phyloP scores from a whole-genome alignment of 1,140 invertebrate genomes.

The Leguminivora glycinivorella region DNA sequence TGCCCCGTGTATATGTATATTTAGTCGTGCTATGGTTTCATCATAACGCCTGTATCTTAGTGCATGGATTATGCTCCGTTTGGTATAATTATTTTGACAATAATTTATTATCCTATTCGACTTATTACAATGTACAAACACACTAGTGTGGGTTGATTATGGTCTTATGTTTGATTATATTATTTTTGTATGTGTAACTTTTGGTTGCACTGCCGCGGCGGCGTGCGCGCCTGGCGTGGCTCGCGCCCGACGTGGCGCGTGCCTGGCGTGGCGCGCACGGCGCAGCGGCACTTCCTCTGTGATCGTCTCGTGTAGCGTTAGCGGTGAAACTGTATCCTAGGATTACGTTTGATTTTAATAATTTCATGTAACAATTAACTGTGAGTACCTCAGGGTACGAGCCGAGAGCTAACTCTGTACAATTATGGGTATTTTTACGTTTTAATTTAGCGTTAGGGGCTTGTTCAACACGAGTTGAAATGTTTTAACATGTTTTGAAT shows the following conservation, averaged over 20 bases:
- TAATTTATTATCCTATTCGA: conserved; percentile 27
- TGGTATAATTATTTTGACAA: conserved; percentile 29
- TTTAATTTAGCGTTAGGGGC: conserved; percentile 62
- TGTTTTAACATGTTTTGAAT: conserved; percentile 67
- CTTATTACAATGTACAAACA: conserved; percentile 27
- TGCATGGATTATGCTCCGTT: conserved; percentile 14
- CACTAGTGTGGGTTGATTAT: conserved; percentile 26
- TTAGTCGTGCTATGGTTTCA: conserved; percentile 45
- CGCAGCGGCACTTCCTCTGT: conserved; percentile 54
- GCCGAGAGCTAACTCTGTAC: conserved; percentile 55
- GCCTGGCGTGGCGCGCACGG: conserved; percentile 22
- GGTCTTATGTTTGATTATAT: conserved; percentile 26
- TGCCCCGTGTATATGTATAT: conserved; percentile 53
- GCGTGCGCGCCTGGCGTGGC: background rate
- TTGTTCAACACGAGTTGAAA: conserved; percentile 57
- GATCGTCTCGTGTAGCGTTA: conserved; percentile 45
- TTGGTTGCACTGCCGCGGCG: conserved; percentile 11
- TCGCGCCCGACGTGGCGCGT: background rate
- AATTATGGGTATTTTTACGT: conserved; percentile 68
- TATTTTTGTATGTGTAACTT: conserved; percentile 16
- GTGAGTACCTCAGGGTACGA: conserved; percentile 47
- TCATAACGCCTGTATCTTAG: background rate
- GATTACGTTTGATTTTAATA: conserved; percentile 47
- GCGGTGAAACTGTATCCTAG: conserved; percentile 52
- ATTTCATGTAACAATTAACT: conserved; percentile 53